phyloP scores from a whole-genome alignment of 2,113 vertebrate species.

The Amazona vittata region DNA sequence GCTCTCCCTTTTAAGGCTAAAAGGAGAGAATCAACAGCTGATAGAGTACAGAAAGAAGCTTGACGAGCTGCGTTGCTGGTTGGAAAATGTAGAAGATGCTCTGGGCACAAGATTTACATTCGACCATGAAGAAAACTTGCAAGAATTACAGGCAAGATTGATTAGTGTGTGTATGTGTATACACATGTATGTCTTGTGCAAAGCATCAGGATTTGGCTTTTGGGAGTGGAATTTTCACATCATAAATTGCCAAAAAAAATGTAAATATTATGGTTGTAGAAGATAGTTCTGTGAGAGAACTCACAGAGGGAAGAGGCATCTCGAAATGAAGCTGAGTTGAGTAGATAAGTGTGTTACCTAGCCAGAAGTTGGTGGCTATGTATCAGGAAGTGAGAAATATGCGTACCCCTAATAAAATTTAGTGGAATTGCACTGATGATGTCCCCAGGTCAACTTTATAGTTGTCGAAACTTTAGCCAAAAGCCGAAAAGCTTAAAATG shows the following conservation, averaged over 20 bases:
- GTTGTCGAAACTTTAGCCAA: not conserved
- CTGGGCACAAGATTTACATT: conserved; percentile 70
- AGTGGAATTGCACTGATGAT: not conserved
- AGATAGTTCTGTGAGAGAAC: not conserved
- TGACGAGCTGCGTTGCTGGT: conserved; percentile 81
- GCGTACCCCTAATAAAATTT: not conserved
- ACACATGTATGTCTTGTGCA: not conserved
- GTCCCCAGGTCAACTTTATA: not conserved
- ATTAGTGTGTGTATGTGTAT: not conserved
- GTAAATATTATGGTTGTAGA: not conserved
- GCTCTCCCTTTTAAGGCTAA: conserved; percentile 74
- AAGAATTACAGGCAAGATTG: conserved; percentile 82
- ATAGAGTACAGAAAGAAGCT: conserved; percentile 79
- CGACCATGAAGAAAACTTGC: conserved; percentile 77
- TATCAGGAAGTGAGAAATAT: not conserved
- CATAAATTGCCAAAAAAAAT: not conserved
- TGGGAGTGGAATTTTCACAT: not conserved
- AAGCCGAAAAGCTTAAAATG: not conserved
- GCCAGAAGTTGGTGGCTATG: not conserved
- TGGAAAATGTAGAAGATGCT: conserved; percentile 80
- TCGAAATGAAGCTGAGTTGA: rapidly evolving
- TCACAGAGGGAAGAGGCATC: not conserved
- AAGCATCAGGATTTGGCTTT: not conserved
- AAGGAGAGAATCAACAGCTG: conserved; percentile 79
- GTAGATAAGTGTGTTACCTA: not conserved